A percentile compares a stretch with the other conserved stretches of the same genome.
Conservation (phyloP, 2,888 invertebrate species). For the Torymus tubicola region DNA sequence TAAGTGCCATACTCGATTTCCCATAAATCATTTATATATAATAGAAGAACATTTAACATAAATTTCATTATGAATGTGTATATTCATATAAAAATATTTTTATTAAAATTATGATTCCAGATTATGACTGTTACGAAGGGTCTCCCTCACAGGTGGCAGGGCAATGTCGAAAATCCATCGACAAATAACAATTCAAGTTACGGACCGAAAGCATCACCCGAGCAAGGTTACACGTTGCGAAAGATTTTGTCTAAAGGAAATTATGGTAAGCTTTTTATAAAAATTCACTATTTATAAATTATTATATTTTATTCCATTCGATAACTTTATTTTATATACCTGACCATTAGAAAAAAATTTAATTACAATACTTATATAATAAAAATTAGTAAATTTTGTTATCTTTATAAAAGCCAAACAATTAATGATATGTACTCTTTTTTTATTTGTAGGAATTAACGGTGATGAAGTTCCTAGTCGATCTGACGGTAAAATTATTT, state of each 20-base stretch:
- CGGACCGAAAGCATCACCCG: background rate
- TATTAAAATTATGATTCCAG: conserved; percentile 8
- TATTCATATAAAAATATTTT: no score
- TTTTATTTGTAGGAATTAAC: background rate
- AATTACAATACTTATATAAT: background rate
- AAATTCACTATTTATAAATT: no score
- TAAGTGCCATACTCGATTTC: no score
- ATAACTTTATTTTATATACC: no score
- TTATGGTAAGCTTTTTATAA: conserved; percentile 14
- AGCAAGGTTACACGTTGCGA: background rate
- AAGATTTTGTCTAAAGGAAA: conserved; percentile 34
- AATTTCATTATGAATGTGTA: no score
- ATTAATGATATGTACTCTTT: no score
- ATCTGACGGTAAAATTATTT: conserved; percentile 64
- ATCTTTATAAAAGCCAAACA: background rate
- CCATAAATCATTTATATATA: no score
- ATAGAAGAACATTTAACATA: no score
- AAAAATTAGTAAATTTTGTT: background rate
- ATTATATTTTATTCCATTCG: no score
- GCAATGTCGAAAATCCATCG: background rate
- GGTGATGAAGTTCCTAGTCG: conserved; percentile 21
- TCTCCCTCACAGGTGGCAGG: conserved; percentile 21
- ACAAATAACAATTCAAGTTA: background rate
- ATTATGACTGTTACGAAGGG: background rate
- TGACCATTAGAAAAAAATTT: background rate